Evolutionary conservation across 2,888 invertebrate genomes (phyloP).

Genomic region (Allolobophora icterica): DNA sequence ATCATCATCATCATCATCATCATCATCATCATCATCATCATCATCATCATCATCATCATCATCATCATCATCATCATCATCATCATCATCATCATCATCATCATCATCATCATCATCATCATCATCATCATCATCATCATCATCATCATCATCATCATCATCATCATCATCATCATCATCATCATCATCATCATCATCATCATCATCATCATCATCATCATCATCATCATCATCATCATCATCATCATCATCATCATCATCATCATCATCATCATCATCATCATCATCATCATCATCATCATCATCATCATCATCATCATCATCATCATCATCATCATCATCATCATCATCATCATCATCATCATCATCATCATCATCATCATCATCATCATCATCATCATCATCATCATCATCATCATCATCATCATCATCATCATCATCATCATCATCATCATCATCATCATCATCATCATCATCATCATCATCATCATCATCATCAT

Average conservation of each 20-base stretch:
- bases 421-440: slow-evolving; percentile 32
- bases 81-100: slow-evolving; percentile 39
- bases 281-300: slow-evolving; percentile 39
- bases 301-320: slow-evolving; percentile 38
- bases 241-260: slow-evolving; percentile 40
- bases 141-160: slow-evolving; percentile 32
- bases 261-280: slow-evolving; percentile 40
- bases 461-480: too few relatives aligned
- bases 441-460: too few relatives aligned
- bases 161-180: slow-evolving; percentile 32
- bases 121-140: slow-evolving; percentile 37
- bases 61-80: slow-evolving; percentile 38
- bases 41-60: too few relatives aligned
- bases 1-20: too few relatives aligned
- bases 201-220: slow-evolving; percentile 39
- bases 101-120: slow-evolving; percentile 40
- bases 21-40: too few relatives aligned
- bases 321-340: neutral
- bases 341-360: too few relatives aligned
- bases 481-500: too few relatives aligned
- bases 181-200: slow-evolving; percentile 36
- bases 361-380: too few relatives aligned
- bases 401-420: slow-evolving; percentile 39
- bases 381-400: neutral
- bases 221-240: slow-evolving; percentile 40